These are phyloP conservation scores for Turritopsis dohrnii DNA, from an alignment of 30 jellyfish, hydroid and myxozoan species.

Conservation along the genomic window DNA sequence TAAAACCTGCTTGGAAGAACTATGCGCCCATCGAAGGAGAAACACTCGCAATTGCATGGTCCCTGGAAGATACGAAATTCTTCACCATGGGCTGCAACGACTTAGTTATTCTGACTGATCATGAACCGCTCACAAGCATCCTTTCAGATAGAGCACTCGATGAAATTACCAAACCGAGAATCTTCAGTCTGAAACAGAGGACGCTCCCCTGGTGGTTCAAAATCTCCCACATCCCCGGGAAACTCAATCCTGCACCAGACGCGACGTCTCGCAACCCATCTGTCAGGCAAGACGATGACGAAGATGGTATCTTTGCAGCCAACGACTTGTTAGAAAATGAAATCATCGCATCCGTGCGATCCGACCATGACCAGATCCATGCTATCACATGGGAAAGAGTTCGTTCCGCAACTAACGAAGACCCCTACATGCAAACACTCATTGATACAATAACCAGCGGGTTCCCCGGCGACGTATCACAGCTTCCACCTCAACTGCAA, in stretches of 20 bases:
- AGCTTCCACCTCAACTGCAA: no score
- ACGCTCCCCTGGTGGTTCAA: no score
- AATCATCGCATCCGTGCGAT: not conserved
- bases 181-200: no score
- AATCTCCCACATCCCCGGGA: no score
- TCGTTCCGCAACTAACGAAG: conserved; percentile 3
- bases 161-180: not conserved
- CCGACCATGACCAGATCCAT: no score
- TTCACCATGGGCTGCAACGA: conserved; percentile 46
- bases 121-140: conserved; percentile 35
- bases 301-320: conserved; percentile 1
- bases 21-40: conserved; percentile 48
- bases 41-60: conserved; percentile 37
- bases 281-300: not conserved
- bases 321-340: not conserved
- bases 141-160: conserved; percentile 30
- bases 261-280: not conserved
- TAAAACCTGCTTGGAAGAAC: no score
- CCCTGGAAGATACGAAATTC: conserved; percentile 40
- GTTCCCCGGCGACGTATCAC: no score
- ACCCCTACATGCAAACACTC: conserved; percentile 8
- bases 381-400: conserved; percentile 13
- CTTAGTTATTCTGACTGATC: conserved; percentile 21
- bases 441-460: no score
- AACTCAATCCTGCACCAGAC: no score